Conservation (phyloP, 2,797 vertebrate genomes). For the Nyctalus aviator region DNA sequence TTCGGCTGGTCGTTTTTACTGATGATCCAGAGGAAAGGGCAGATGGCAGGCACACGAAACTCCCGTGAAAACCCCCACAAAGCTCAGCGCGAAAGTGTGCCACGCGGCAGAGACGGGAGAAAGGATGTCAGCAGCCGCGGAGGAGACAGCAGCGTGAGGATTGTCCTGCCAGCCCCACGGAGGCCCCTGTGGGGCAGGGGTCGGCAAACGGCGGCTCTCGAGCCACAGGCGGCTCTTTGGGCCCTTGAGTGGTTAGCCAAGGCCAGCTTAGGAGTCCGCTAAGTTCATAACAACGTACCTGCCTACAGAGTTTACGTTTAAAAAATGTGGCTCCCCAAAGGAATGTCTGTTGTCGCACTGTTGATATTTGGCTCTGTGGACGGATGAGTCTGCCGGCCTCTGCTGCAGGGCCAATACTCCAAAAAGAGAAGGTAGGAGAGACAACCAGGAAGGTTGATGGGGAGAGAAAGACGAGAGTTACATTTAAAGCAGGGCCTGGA, state of each 20-base stretch:
- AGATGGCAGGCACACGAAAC: neutral
- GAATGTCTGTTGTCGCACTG: no score
- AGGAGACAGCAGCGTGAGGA: neutral
- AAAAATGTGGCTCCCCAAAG: no score
- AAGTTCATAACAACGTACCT: no score
- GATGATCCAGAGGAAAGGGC: neutral
- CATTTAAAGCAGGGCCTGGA: neutral
- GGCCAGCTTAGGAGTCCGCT: no score
- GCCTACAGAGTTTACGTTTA: no score
- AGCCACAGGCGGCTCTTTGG: no score
- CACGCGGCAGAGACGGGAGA: neutral
- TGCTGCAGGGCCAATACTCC: neutral
- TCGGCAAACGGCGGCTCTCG: no score
- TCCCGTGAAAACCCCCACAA: neutral
- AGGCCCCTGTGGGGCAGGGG: neutral
- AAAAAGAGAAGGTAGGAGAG: neutral
- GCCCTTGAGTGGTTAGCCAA: no score
- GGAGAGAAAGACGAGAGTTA: accelerated
- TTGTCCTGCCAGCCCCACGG: neutral
- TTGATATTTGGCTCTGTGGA: no score
- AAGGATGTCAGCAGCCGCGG: neutral
- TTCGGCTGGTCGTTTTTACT: neutral
- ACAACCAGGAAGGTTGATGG: neutral
- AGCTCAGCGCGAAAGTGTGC: no score
- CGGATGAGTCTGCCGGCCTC: no score